Evolutionary conservation across 2,797 vertebrate genomes (phyloP).

Genomic region (Poeciliopsis presidionis): DNA sequence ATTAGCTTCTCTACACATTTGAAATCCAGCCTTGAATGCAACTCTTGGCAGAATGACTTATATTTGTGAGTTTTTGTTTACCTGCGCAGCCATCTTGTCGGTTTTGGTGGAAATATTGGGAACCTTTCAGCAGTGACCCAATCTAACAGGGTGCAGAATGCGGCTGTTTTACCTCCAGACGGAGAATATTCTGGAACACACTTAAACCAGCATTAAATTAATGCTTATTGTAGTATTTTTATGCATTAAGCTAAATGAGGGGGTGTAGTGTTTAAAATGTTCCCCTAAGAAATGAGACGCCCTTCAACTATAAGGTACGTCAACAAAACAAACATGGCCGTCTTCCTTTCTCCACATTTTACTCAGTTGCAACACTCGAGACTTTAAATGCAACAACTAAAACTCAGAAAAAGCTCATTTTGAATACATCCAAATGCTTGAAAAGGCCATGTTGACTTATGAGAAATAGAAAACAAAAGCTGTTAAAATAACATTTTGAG

Average conservation of each 20-base stretch:
- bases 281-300: conserved; percentile 1
- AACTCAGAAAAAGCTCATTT: not conserved
- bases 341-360: not conserved
- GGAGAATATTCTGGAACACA: not conserved
- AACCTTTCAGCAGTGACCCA: not conserved
- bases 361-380: not conserved
- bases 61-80: conserved; percentile 3
- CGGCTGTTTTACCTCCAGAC: not conserved
- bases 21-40: not conserved
- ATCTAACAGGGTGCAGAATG: not conserved
- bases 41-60: not conserved
- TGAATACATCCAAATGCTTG: not conserved
- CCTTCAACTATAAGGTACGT: not conserved
- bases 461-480: not conserved
- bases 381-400: not conserved
- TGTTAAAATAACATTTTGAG: not conserved
- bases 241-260: too few species aligned
- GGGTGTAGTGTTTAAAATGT: not conserved
- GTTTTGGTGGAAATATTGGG: not conserved
- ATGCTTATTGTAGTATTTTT: not conserved
- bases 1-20: not conserved
- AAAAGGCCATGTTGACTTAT: not conserved
- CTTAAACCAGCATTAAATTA: not conserved
- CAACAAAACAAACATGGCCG: not conserved
- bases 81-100: conserved; percentile 4